Percentiles rank a stretch among this genome's conserved stretches.
phyloP scores from a whole-genome alignment of 2,113 vertebrate species.

The Thalassoma bifasciatum region DNA sequence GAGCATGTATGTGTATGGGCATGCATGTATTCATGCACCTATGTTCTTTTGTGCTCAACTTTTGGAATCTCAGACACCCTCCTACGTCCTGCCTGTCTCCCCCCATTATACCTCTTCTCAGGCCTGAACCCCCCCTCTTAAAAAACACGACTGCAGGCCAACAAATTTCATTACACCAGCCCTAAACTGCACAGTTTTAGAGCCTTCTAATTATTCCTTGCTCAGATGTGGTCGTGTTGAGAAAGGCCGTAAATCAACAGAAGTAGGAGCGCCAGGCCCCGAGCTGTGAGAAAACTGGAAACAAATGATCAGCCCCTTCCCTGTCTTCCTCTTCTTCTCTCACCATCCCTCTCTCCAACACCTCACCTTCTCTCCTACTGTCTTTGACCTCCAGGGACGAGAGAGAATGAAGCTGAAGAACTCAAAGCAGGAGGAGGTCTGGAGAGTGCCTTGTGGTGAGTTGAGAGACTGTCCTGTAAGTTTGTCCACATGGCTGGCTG shows the following conservation, averaged over 20 bases:
- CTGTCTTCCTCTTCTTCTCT: slow-evolving; percentile 42
- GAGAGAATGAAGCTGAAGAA: slow-evolving; percentile 26
- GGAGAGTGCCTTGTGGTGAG: background rate
- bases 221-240: slow-evolving; percentile 90
- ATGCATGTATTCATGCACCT: slow-evolving; percentile 13
- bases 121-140: slow-evolving; percentile 53
- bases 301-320: slow-evolving; percentile 88
- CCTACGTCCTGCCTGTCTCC: slow-evolving; percentile 38
- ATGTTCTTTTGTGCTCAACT: slow-evolving; percentile 1
- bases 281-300: slow-evolving; percentile 93
- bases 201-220: slow-evolving; percentile 90
- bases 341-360: slow-evolving; percentile 43
- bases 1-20: slow-evolving; percentile 26
- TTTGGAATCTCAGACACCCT: slow-evolving; percentile 48
- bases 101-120: slow-evolving; percentile 11
- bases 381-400: slow-evolving; percentile 48
- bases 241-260: slow-evolving; percentile 86
- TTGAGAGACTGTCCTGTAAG: background rate
- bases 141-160: slow-evolving; percentile 75
- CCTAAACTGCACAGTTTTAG: slow-evolving; percentile 87
- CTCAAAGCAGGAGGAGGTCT: slow-evolving; percentile 3
- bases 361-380: slow-evolving; percentile 41
- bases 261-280: slow-evolving; percentile 86
- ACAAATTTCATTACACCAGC: slow-evolving; percentile 86
- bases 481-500: background rate